Conservation (phyloP, 1,140 invertebrate species). For the Zaprionus ornatus region DNA sequence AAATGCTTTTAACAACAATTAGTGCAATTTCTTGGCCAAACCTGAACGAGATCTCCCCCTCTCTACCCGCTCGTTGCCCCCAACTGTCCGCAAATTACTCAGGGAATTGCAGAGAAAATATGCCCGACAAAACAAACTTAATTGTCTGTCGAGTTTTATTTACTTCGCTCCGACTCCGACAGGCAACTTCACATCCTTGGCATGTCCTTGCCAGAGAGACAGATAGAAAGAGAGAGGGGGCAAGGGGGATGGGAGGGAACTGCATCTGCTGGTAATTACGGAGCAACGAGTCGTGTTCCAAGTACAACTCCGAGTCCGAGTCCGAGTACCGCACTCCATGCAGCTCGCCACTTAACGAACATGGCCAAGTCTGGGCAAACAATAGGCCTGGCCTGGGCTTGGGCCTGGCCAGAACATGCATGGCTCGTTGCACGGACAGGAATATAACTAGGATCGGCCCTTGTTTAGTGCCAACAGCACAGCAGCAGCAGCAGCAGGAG, state of each 20-base stretch:
- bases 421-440: slow-evolving; percentile 54
- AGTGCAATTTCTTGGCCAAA: slow-evolving; percentile 64
- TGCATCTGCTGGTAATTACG: slow-evolving; percentile 74
- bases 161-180: slow-evolving; percentile 45
- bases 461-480: slow-evolving; percentile 59
- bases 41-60: slow-evolving; percentile 14
- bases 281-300: slow-evolving; percentile 59
- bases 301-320: not conserved
- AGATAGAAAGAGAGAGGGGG: not conserved
- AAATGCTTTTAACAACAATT: slow-evolving; percentile 71
- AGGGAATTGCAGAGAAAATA: slow-evolving; percentile 31
- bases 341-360: slow-evolving; percentile 66
- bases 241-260: not conserved
- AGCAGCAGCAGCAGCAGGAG: not conserved
- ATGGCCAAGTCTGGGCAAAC: slow-evolving; percentile 76
- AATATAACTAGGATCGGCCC: slow-evolving; percentile 57
- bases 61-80: slow-evolving; percentile 26
- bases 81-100: slow-evolving; percentile 58
- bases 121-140: slow-evolving; percentile 70
- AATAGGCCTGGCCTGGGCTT: slow-evolving; percentile 49
- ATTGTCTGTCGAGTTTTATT: slow-evolving; percentile 80
- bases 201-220: slow-evolving; percentile 58
- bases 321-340: slow-evolving; percentile 13
- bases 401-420: slow-evolving; percentile 47
- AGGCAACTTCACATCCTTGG: slow-evolving; percentile 36